These are phyloP conservation scores for Hyperoplus immaculatus DNA, from an alignment of 2,797 vertebrate species.

Conservation along the genomic window DNA sequence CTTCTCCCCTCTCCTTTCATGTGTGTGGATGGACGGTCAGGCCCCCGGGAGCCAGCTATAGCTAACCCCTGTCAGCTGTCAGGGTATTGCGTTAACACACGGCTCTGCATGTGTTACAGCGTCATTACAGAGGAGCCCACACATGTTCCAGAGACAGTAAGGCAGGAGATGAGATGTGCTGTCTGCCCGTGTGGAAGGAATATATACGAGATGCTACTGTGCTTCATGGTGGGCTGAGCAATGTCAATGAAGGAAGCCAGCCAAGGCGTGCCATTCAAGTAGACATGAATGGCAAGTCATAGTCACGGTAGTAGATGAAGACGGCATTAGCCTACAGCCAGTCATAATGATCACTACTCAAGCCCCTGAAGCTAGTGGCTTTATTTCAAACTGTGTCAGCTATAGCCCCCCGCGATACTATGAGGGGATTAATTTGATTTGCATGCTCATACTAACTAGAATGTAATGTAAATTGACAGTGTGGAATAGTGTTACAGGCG, in stretches of 20 bases:
- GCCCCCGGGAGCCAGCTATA: constrained; percentile 43
- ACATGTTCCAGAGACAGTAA: constrained; percentile 46
- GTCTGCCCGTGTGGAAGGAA: constrained; percentile 65
- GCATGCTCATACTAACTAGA: constrained; percentile 66
- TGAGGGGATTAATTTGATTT: constrained; percentile 66
- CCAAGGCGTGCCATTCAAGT: constrained; percentile 19
- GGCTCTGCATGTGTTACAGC: constrained; percentile 27
- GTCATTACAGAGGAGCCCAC: constrained; percentile 52
- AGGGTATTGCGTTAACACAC: constrained; percentile 46
- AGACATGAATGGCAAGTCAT: constrained; percentile 48
- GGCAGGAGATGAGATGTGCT: constrained; percentile 23
- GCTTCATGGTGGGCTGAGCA: constrained; percentile 57
- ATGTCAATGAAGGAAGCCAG: constrained; percentile 44
- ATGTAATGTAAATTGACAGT: constrained; percentile 70
- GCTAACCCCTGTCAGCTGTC: constrained; percentile 64
- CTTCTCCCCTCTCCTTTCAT: constrained; percentile 17
- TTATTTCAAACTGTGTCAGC: constrained; percentile 34
- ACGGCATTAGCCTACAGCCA: constrained; percentile 27
- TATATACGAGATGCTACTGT: constrained; percentile 42
- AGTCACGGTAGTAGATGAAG: constrained; percentile 35
- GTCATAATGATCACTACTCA: constrained; percentile 39
- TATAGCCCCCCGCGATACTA: constrained; percentile 39
- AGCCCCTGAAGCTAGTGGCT: constrained; percentile 31
- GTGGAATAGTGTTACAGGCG: constrained; percentile 56
- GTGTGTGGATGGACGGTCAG: constrained; percentile 33